phyloP scores from a whole-genome alignment of 92 coral and sea anemone genomes.

The Meandrina meandrites region DNA sequence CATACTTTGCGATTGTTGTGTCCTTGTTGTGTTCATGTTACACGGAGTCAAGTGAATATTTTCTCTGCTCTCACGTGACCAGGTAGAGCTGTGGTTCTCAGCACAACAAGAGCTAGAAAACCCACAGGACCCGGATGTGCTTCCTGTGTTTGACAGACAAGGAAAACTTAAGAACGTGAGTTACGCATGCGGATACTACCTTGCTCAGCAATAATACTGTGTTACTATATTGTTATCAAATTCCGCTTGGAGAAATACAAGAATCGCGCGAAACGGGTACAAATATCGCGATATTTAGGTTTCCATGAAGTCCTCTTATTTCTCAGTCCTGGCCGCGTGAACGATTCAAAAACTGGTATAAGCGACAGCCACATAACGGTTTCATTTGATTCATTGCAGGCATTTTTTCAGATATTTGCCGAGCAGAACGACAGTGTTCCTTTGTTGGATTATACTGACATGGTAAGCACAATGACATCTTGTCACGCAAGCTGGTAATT shows the following conservation, averaged over 20 bases:
- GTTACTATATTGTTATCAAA: too few species aligned
- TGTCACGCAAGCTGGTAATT: too few species aligned
- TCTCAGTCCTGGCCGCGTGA: too few species aligned
- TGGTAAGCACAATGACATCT: conserved; percentile 56
- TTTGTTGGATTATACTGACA: conserved; percentile 71
- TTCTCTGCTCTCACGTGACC: not conserved
- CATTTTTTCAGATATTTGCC: conserved; percentile 81
- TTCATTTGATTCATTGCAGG: conserved; percentile 50
- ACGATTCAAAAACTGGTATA: too few species aligned
- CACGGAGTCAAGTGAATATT: not conserved
- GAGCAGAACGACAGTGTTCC: conserved; percentile 53
- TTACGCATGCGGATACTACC: not conserved
- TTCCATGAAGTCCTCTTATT: too few species aligned
- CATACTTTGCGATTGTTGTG: not conserved
- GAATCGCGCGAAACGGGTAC: too few species aligned
- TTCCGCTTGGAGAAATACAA: too few species aligned
- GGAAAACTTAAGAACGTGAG: conserved; percentile 76
- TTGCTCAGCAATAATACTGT: not conserved
- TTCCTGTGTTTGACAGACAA: conserved; percentile 76
- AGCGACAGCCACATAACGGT: not conserved
- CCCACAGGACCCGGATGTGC: conserved; percentile 66
- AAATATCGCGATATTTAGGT: too few species aligned
- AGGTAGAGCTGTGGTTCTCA: conserved; percentile 84
- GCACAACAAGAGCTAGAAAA: conserved; percentile 67
- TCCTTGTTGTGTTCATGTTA: not conserved